Evolutionary conservation across 1,140 invertebrate genomes (phyloP), one percentile per base, ranked within the genome.

Genomic region (Myzus persicae): DNA sequence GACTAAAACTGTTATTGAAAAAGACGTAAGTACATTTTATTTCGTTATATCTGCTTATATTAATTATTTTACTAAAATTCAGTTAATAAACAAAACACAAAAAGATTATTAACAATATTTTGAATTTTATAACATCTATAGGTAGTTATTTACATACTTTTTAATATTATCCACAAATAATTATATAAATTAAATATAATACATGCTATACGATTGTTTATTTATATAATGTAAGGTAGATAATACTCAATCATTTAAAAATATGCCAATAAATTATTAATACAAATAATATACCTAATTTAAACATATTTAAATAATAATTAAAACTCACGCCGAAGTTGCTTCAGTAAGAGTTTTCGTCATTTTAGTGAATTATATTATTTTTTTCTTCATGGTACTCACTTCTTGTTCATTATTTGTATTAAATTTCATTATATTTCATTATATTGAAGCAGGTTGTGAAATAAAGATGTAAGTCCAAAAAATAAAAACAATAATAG

Each of bases 21-120:
- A 46, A 81, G 22, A 92, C 91, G 91, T 92, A 46, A 92, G 91
- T 92, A 48, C 87, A n/a, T 87, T 88, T 48, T 51, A 46, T 46
- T 88, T 36, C 5, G 76, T 38, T 76, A 18, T 76, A 76, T 76
- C 14, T n/a, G 59, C 14, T 76, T 76, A 31, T 76, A n/a, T 7
- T 76, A 76, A 76, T 5, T 36, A 76, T 76, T 76, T n/a, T 76
- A n/a, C 0, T n/a, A 76, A n/a, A n/a, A n/a, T 18, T 76, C 14
- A 76, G 59, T 76, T 18, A 76, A 76, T 31, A n/a, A 59, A 67
- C 31, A 67, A 67, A 67, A 14, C 31, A 31, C 31, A 31, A 67
- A 67, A 67, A 4, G 26, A 67, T n/a, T 14, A n/a, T 76, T n/a
- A 18, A n/a, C 31, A n/a, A n/a, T 76, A n/a, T 76, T 76, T 76